Evolutionary conservation across 2,888 invertebrate genomes (phyloP), one percentile per base, ranked within the genome.

Genomic region (Stenurella melanura): DNA sequence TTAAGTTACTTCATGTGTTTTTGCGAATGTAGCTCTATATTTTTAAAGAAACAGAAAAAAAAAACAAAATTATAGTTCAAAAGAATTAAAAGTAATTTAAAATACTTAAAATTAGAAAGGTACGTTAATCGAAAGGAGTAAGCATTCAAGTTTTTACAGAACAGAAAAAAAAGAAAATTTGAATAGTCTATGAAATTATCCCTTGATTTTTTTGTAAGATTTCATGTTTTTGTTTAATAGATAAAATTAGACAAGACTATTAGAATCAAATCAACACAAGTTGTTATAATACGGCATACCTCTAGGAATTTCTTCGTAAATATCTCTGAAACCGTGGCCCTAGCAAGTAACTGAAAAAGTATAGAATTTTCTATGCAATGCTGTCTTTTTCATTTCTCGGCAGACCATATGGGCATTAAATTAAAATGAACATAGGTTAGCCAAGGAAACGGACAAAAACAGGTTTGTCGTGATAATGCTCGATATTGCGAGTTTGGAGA

Each of bases 1-100:
- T n/a, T n/a, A n/a, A n/a, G n/a, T 6, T 17, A 11, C 11, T 10
- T 38, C 9, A 10, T 38, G 4, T 42, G 12, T 60, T 26, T 60
- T 60, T 60, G 30, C 60, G 30, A 60, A 60, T 60, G 60, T 60
- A 30, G 30, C 60, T 2, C n/a, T 60, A 4, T 58, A 19, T 58
- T 19, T 30, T 60, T 26, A 60, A 60, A 60, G n/a, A 60, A 30
- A 60, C n/a, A 30, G 60, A 26, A 12, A 60, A 26, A 60, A 50
- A n/a, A 50, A 50, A 57, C 18, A 10, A 57, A 57, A 38, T 38
- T 38, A 38, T 10, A 10, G 7, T 38, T 7, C 7, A 7, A 38
- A 38, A 38, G 38, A 11, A 42, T 42, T 42, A 11, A 42, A 12
- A 42, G 1, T 12, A 1, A 7, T 7, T 42, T 12, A n/a, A 50